These are phyloP conservation scores for Hoplodrina blanda DNA, from an alignment of 2,888 invertebrate species.

Conservation along the genomic window DNA sequence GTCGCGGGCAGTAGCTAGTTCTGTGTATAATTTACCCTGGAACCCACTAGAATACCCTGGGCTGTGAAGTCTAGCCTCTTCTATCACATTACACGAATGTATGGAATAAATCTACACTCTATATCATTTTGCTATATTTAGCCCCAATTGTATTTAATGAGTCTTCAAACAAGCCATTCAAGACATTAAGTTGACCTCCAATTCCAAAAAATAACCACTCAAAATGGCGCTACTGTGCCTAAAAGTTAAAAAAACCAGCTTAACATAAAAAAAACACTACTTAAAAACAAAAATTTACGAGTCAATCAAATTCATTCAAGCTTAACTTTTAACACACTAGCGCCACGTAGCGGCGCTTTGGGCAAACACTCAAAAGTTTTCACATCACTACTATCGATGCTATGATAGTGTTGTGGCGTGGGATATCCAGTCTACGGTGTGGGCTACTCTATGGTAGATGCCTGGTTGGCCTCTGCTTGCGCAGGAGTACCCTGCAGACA, in stretches of 20 bases:
- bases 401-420: conserved; percentile 90
- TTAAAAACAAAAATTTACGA: conserved; percentile 35
- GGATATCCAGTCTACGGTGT: conserved; percentile 98
- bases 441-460: conserved; percentile 97
- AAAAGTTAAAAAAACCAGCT: conserved; percentile 31
- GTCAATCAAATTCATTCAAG: conserved; percentile 33
- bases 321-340: conserved; percentile 52
- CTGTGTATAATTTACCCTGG: too few relatives aligned
- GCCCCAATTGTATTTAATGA: conserved; percentile 16
- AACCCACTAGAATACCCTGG: too few relatives aligned
- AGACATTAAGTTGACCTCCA: neutral
- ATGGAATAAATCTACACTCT: neutral
- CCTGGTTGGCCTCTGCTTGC: conserved; percentile 98
- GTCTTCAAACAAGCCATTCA: neutral
- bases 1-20: too few relatives aligned
- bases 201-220: conserved; percentile 5
- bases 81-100: too few relatives aligned
- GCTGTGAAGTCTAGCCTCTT: too few relatives aligned
- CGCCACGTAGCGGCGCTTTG: conserved; percentile 17
- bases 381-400: conserved; percentile 57
- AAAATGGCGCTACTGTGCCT: conserved; percentile 27
- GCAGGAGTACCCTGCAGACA: conserved; percentile 98
- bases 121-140: conserved; percentile 4
- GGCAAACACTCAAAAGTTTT: conserved; percentile 32
- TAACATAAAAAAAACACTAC: conserved; percentile 23